phyloP scores from a whole-genome alignment of 23 tunicate species.

The Clavelina lepadiformis region DNA sequence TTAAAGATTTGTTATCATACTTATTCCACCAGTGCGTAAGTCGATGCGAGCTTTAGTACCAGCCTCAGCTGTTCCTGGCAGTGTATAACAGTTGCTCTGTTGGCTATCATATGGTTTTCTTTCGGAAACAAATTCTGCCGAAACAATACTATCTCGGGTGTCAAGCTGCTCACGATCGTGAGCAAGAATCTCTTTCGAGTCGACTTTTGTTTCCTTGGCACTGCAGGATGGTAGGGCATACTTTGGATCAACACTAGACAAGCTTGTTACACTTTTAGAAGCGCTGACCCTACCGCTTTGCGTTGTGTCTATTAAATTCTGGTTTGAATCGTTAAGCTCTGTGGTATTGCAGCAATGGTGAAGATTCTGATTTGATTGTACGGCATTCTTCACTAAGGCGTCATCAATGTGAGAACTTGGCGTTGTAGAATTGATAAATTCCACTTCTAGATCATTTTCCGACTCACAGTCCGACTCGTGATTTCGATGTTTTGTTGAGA shows the following conservation, averaged over 20 bases:
- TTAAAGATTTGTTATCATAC: slow-evolving; percentile 87
- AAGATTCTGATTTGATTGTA: background rate
- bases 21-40: slow-evolving; percentile 73
- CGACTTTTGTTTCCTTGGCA: slow-evolving; percentile 17
- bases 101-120: no score
- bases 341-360: background rate
- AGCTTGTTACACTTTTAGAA: slow-evolving; percentile 70
- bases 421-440: slow-evolving; percentile 30
- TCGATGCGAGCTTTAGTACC: slow-evolving; percentile 93
- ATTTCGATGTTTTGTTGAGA: no score
- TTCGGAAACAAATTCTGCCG: background rate
- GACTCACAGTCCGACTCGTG: slow-evolving; percentile 52
- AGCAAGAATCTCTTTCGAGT: slow-evolving; percentile 50
- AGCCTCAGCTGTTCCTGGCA: slow-evolving; percentile 85
- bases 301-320: slow-evolving; percentile 44
- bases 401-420: background rate
- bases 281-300: slow-evolving; percentile 51
- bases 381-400: no score
- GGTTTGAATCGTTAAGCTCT: background rate
- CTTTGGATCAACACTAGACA: slow-evolving; percentile 67
- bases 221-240: slow-evolving; percentile 24
- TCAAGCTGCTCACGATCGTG: slow-evolving; percentile 9
- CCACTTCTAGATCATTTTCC: slow-evolving; percentile 84
- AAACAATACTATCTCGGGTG: background rate
- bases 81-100: slow-evolving; percentile 32